Evolutionary conservation across 2,797 vertebrate genomes (phyloP), one percentile per base, ranked within the genome.

Genomic region (Pitangus sulphuratus): DNA sequence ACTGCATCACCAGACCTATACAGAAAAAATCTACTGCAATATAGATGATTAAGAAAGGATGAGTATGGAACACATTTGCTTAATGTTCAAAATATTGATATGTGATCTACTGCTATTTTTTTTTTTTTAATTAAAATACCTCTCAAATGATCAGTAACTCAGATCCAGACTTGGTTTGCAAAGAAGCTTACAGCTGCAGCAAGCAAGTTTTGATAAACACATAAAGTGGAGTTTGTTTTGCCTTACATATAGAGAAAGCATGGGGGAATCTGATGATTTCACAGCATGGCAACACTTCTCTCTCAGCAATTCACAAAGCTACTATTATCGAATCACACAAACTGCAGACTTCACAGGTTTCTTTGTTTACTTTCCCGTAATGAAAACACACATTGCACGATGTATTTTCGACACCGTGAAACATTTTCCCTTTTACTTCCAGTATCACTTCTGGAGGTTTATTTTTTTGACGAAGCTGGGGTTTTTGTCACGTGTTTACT

Each of bases 311-410:
- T 90, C 77, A 84, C 25, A 84, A 42, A 88, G 33, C 62, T 79
- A 25, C 37, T 87, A 61, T 68, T 69, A 74, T 48, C 5, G 1
- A 96, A 77, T 84, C 42, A 75, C 66, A 91, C 81, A 75, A 82
- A 18, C n/a, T 56, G 30, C 33, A 51, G 62, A 58, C 48, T 88
- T 86, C 54, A 88, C 7, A 5, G 47, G 8, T 76, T 95, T 88
- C 69, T 94, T 90, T 65, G 30, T 65, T 89, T 86, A 40, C 40
- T 83, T 88, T 94, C 84, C 66, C 71, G 4, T 78, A 96, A 95
- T 94, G 95, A 96, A 96, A 94, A 66, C 12, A 82, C 15, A 72
- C 9, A 33, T 35, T 20, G 42, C 16, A 30, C 0, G 0, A 25
- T 16, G 30, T 0, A 2, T 37, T 83, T 93, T 50, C 26, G 48